A percentile compares a stretch with the other conserved stretches of the same genome.
These are phyloP conservation scores for Drosophila athabasca DNA, from an alignment of 1,140 invertebrate species.

Conservation along the genomic window DNA sequence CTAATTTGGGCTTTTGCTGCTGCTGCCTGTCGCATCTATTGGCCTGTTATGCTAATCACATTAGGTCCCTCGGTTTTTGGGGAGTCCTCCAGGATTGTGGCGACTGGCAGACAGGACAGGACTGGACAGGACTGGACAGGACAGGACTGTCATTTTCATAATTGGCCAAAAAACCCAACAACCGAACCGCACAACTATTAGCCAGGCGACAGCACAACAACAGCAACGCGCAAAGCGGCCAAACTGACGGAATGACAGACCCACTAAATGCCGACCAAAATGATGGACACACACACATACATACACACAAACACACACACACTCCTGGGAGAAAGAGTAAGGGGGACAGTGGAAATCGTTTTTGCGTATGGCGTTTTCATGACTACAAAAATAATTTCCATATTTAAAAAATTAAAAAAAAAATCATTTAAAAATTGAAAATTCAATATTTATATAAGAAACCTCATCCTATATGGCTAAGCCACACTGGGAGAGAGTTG, in stretches of 20 bases:
- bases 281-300: conserved; percentile 30
- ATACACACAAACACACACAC: conserved; percentile 35
- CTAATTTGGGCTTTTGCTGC: conserved; percentile 47
- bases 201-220: conserved; percentile 45
- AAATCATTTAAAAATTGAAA: too few relatives aligned
- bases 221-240: not conserved
- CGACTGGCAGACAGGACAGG: conserved; percentile 1
- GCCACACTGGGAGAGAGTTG: too few relatives aligned
- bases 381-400: not conserved
- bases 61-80: conserved; percentile 24
- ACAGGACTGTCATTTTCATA: conserved; percentile 73
- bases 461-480: too few relatives aligned
- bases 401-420: too few relatives aligned
- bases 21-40: conserved; percentile 37
- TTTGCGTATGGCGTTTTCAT: conserved; percentile 9
- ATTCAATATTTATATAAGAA: too few relatives aligned
- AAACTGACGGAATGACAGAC: conserved; percentile 19
- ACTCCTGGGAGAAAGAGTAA: not conserved
- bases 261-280: conserved; percentile 33
- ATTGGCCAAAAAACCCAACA: conserved; percentile 75
- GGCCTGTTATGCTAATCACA: conserved; percentile 55
- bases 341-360: conserved; percentile 8
- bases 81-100: not conserved
- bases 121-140: conserved; percentile 18
- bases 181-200: conserved; percentile 72